Conservation (phyloP, 2,797 vertebrate genomes). For the Scyliorhinus canicula region DNA sequence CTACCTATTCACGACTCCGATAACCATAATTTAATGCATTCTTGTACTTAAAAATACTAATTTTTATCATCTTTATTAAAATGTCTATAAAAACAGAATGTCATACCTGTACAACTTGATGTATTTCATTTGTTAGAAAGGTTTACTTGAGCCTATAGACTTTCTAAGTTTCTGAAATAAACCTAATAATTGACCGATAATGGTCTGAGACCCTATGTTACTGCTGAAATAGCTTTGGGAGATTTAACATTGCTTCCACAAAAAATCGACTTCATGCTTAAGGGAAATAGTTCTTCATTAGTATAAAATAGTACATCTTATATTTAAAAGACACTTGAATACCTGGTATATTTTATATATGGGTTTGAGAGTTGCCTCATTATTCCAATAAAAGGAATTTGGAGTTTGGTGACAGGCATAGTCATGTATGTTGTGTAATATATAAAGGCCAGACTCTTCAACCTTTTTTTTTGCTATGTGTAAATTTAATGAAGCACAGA, state of each 20-base stretch:
- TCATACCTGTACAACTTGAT: neutral
- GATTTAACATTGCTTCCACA: neutral
- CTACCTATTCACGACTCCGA: neutral
- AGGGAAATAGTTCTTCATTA: constrained; percentile 18
- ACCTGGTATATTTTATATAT: neutral
- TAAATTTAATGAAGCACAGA: constrained; percentile 68
- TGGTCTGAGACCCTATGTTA: neutral
- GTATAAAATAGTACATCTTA: neutral
- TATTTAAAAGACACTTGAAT: neutral
- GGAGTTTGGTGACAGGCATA: constrained; percentile 8
- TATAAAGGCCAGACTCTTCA: constrained; percentile 36
- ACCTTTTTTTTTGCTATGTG: constrained; percentile 54
- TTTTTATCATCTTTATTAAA: constrained; percentile 7
- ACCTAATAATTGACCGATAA: neutral
- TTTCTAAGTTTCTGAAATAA: neutral
- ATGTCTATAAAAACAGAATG: neutral
- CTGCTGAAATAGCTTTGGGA: neutral
- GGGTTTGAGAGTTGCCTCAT: constrained; percentile 17
- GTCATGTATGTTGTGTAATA: constrained; percentile 36
- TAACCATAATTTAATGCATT: neutral
- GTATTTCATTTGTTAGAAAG: neutral
- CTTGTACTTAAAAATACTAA: neutral
- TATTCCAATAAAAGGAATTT: constrained; percentile 25
- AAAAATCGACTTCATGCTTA: neutral
- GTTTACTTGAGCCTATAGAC: neutral